Evolutionary conservation across 1,140 invertebrate species (phyloP), one percentile per base, ranked within the genome.

Genomic region (Musca domestica): DNA sequence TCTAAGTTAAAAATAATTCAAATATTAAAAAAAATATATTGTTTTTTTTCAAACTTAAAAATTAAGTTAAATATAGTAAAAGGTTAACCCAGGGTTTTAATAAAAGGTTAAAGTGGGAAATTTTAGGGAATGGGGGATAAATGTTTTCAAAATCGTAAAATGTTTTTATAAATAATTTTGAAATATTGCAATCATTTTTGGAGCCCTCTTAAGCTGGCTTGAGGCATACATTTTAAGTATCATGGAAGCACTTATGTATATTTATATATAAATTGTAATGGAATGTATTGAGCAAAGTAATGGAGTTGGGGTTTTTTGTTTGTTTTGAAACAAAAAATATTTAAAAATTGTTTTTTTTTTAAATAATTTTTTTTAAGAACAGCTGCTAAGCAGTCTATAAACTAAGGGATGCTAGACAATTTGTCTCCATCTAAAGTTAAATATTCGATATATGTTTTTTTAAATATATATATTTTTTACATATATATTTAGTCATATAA

Each of bases 271-370:
- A 9, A 61, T n/a, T 56, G 22, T 27, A n/a, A 58, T 27, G 56
- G 56, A 61, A 61, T 61, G 56, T 19, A 27, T 61, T 61, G 27
- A 61, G 56, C 27, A 61, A 61, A 61, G 56, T 61, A 34, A 41
- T 61, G 56, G 56, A 61, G 27, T 34, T 41, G 4, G 10, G 14
- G 19, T 51, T 51, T 51, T 14, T 54, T 54, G 15, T 51, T 41
- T 41, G 34, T 41, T 41, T 41, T 41, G 34, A 12, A 30, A 30
- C 3, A 10, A 41, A 41, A 41, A 41, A 5, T 41, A 41, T 41
- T 30, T 41, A 41, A 9, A 41, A 41, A 41, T 41, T 41, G 12
- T 41, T 7, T 41, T 41, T 30, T 30, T 30, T 30, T 30, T 30
- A 30, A 30, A 30, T 30, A 30, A 51, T 19, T 19, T 2, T 25